Base-by-base conservation (phyloP, 2,113 vertebrate genomes). In the Merops nubicus region DNA sequence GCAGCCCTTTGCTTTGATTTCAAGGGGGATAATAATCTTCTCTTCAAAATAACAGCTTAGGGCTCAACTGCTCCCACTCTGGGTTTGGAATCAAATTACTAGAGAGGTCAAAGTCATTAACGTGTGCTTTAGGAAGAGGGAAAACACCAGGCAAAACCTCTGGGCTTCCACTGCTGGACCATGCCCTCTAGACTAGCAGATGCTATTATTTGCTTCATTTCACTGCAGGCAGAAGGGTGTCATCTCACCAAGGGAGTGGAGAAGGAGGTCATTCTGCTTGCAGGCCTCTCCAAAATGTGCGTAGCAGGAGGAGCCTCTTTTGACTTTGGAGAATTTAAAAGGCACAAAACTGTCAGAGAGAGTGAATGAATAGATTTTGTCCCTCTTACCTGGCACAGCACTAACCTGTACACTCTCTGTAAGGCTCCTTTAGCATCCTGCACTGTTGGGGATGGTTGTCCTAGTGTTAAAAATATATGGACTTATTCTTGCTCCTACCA, bases 31-130 rank as follows among this genome's bases (percentile, higher is more conserved):
- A 84, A 82, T 81, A 88, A 84, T 72, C 68, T 92, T 89, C 84
- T 79, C 63, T 77, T 80, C 85, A 74, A 92, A 93, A 87, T 88
- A 85, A 93, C 92, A 93, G 93, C 70, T 88, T 34, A 74, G 72
- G 64, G 76, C 75, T 94, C 96, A 86, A 89, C n/a, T 91, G 79
- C 94, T 82, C 81, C 82, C 67, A 50, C 56, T 56, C 87, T 72
- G 51, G 11, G 89, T 91, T 96, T 82, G 95, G 82, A 98, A 96
- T 97, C 87, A 93, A 97, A 97, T 97, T 96, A 97, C 96, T 42
- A 47, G 64, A 98, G 98, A 98, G 98, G 97, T 98, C 97, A 96
- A 95, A 91, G 51, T 91, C 54, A 62, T 97, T 97, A 97, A 92
- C 87, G 80, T 28, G 38, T 4, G 17, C 43, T 80, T 96, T 88